phyloP scores from a whole-genome alignment of 2,888 invertebrate genomes.

The Ptilodon capucinus region DNA sequence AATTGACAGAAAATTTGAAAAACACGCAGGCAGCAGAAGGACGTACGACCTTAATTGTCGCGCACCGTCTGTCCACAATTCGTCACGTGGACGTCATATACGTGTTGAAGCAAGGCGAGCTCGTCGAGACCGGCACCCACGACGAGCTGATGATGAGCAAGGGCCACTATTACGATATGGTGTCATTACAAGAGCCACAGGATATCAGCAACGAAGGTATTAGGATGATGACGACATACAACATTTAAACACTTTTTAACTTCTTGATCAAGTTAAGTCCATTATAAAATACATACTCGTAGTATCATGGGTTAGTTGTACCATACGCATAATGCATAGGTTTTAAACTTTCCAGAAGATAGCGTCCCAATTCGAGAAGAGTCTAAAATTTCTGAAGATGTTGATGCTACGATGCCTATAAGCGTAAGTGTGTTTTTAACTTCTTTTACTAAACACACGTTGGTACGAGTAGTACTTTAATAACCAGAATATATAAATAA shows the following conservation, averaged over 20 bases:
- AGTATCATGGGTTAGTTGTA: too few species aligned
- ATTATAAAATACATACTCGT: too few species aligned
- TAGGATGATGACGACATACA: too few species aligned
- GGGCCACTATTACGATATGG: conserved; percentile 84
- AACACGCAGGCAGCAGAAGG: conserved; percentile 86
- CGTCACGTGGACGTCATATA: conserved; percentile 79
- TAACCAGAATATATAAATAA: too few species aligned
- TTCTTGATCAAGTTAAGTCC: too few species aligned
- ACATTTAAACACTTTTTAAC: too few species aligned
- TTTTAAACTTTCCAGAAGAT: conserved; percentile 1
- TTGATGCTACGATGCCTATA: conserved; percentile 5
- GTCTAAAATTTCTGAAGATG: conserved; percentile 22
- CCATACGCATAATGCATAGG: too few species aligned
- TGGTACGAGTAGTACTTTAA: too few species aligned
- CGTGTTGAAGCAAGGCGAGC: conserved; percentile 82
- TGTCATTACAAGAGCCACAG: conserved; percentile 77
- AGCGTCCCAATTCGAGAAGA: conserved; percentile 17
- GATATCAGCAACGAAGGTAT: conserved; percentile 28
- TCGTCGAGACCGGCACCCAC: conserved; percentile 86
- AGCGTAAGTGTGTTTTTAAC: conserved; percentile 1
- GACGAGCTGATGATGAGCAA: conserved; percentile 82
- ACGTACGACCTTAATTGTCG: conserved; percentile 90
- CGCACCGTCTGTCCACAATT: conserved; percentile 89
- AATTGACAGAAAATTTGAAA: too few species aligned
- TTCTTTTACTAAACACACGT: too few species aligned